Base-by-base conservation (phyloP, 2,888 invertebrate genomes). In the Mesorhabditis sp. region DNA sequence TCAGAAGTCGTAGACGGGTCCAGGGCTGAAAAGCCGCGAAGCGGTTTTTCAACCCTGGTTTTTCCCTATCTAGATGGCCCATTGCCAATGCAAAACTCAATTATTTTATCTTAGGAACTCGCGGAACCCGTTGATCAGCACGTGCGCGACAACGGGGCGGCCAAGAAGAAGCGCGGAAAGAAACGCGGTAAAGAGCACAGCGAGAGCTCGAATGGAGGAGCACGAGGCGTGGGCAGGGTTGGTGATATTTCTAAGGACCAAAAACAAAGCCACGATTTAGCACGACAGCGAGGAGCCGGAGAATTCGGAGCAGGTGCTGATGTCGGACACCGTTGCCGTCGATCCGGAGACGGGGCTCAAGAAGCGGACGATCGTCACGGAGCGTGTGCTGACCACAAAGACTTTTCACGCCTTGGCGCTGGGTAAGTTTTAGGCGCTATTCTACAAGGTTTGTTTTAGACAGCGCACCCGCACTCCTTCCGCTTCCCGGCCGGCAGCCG, bases 341-440 rank as follows among this genome's bases (percentile, higher is more conserved):
- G 83, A 83, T 67, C 77, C 82, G 5, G 72, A 74, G 43, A 81
- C 77, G 5, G 82, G 83, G 0, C 66, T 80, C 28, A 82, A 78
- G 68, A 82, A 82, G 68, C 69, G 80, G 41, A 79, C 79, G 42
- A 79, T 82, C 15, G 78, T 84, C 10, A 82, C 83, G 4, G 84
- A 84, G 69, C 67, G 81, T 43, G 76, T 83, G 4, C 71, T 84
- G 7, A 79, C 81, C 10, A 81, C 80, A 3, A 74, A 78, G 66
- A 82, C 78, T 7, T 80, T 77, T 67, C 80, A 79, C 67, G 71
- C 78, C n/a, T 67, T 78, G n/a, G 73, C 77, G 0, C 65, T 74
- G 15, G 77, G 65, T 65, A 15, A 65, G 65, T 10, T 3, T 28
- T 43, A 2, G 42, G 4, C 4, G 4, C 5, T 65, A 4, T 4